Evolutionary conservation across 2,113 vertebrate genomes (phyloP).

Genomic region (Ariopsis seemanni): DNA sequence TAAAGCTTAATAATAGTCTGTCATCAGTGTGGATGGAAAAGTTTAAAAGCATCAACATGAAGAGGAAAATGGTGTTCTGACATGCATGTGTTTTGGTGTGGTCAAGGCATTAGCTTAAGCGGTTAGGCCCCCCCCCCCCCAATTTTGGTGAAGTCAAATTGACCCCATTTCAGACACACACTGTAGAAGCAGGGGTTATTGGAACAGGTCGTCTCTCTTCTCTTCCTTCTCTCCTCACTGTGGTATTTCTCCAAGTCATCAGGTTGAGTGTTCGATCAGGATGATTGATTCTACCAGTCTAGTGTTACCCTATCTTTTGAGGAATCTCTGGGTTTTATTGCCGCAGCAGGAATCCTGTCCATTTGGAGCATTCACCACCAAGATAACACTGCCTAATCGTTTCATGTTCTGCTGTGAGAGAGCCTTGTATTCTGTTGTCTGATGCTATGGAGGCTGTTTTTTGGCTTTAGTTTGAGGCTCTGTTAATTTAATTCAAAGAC

Average conservation of each 20-base stretch:
- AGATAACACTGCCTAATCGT: background rate
- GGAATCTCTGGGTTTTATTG: slow-evolving; percentile 25
- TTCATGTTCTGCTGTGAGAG: background rate
- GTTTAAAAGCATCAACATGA: background rate
- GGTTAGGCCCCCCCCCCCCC: background rate
- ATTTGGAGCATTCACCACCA: background rate
- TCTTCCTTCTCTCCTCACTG: slow-evolving; percentile 15
- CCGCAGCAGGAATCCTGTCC: slow-evolving; percentile 15
- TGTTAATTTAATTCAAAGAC: background rate
- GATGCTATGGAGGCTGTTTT: background rate
- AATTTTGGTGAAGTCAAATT: background rate
- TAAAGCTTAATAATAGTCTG: background rate
- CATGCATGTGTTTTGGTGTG: too few species aligned
- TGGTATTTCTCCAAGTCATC: slow-evolving; percentile 3
- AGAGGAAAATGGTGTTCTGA: background rate
- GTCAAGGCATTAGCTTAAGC: background rate
- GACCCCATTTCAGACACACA: background rate
- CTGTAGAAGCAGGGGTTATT: background rate
- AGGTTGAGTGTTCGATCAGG: background rate
- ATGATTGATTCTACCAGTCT: background rate
- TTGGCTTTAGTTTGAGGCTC: background rate
- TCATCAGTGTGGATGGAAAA: background rate
- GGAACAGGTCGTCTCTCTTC: background rate
- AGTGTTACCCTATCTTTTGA: slow-evolving; percentile 7
- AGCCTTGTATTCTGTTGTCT: background rate